A percentile compares a stretch with the other conserved stretches of the same genome.
Evolutionary conservation across 2,888 invertebrate genomes (phyloP).

Genomic region (Drosophila falleni): DNA sequence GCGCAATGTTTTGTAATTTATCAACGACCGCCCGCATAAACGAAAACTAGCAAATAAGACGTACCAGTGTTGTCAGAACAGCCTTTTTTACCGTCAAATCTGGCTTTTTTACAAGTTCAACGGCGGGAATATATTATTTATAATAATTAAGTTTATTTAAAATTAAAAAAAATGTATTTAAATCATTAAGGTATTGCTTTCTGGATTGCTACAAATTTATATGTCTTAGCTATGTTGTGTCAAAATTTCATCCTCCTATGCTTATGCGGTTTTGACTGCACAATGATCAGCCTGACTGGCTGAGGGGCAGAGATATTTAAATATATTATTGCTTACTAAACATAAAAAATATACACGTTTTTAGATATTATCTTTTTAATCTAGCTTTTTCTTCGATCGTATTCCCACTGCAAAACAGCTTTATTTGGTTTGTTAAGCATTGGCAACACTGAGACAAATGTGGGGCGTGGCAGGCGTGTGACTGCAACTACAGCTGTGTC

Average conservation of each 20-base stretch:
- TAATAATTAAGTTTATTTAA: too few species aligned
- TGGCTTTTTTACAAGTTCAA: background rate
- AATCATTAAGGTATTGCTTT: too few species aligned
- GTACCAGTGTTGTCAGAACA: constrained; percentile 4
- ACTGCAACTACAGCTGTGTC: constrained; percentile 59
- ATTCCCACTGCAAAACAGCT: background rate
- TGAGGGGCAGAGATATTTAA: too few species aligned
- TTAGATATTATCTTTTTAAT: background rate
- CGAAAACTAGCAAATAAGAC: constrained; percentile 8
- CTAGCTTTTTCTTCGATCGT: background rate
- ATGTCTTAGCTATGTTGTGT: too few species aligned
- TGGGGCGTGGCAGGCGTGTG: constrained; percentile 70
- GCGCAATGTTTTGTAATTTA: constrained; percentile 78
- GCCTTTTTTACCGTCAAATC: background rate
- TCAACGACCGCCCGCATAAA: constrained; percentile 77
- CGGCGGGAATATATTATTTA: too few species aligned
- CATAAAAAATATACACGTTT: too few species aligned
- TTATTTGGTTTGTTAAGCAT: background rate
- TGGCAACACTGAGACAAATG: constrained; percentile 8
- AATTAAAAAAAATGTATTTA: too few species aligned
- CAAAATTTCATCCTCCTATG: too few species aligned
- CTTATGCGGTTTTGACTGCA: too few species aligned
- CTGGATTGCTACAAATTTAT: too few species aligned
- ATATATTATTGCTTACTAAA: too few species aligned
- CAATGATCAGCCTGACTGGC: too few species aligned